phyloP scores from a whole-genome alignment of 2,113 vertebrate species.

The Terrapene triunguis region DNA sequence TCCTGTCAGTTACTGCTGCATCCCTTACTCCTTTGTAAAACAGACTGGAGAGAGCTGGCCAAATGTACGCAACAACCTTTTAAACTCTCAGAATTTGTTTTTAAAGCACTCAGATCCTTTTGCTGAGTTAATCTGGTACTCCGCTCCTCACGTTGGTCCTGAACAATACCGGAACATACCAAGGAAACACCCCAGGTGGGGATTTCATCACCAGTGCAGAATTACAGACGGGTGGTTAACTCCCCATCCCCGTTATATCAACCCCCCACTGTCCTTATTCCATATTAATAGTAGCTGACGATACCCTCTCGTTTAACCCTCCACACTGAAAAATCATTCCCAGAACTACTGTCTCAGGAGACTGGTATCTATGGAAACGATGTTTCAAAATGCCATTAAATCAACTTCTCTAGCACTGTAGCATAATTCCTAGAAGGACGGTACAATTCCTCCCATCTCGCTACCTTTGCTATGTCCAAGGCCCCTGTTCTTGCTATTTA shows the following conservation, averaged over 20 bases:
- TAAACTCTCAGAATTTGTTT: background rate
- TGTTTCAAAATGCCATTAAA: constrained; percentile 10
- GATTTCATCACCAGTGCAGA: background rate
- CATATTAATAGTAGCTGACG: background rate
- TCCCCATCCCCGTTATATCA: background rate
- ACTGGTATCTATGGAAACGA: constrained; percentile 71
- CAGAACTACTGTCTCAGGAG: background rate
- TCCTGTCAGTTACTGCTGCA: background rate
- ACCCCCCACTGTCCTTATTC: background rate
- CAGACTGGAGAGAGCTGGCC: background rate
- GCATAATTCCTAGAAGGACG: background rate
- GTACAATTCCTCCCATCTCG: background rate
- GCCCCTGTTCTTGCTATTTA: accelerated
- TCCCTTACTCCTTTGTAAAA: background rate
- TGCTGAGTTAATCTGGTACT: accelerated
- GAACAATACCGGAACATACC: background rate
- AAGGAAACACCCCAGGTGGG: background rate
- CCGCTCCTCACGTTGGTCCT: background rate
- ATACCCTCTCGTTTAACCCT: background rate
- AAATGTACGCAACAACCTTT: accelerated
- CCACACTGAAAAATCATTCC: background rate
- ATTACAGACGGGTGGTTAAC: accelerated
- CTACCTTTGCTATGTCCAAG: background rate
- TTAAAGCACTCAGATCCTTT: accelerated
- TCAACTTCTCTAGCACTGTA: background rate